A percentile compares a stretch with the other conserved stretches of the same genome.
Evolutionary conservation across 2,888 invertebrate species (phyloP).

Genomic region (Sinohyriopsis cumingii): DNA sequence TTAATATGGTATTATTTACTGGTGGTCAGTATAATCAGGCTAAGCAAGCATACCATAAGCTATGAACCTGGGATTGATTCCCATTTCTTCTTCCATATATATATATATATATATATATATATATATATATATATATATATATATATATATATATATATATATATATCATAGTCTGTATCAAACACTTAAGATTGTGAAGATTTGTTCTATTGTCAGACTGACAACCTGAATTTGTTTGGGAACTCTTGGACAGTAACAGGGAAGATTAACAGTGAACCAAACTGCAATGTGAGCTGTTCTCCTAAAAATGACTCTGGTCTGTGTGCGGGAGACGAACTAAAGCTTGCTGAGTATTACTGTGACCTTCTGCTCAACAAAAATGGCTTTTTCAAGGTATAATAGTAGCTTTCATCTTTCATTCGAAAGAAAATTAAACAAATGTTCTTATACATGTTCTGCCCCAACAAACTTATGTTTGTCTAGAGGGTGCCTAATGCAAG

Average conservation of each 20-base stretch:
- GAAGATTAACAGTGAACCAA: slow-evolving; percentile 18
- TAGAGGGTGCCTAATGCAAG: too few relatives aligned
- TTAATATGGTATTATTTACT: too few relatives aligned
- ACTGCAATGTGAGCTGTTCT: slow-evolving; percentile 51
- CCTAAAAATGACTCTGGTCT: slow-evolving; percentile 14
- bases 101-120: too few relatives aligned
- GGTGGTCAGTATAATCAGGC: too few relatives aligned
- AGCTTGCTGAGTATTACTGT: slow-evolving; percentile 37
- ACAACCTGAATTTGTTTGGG: slow-evolving; percentile 50
- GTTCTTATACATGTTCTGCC: too few relatives aligned
- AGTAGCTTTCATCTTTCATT: background rate
- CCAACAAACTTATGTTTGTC: too few relatives aligned
- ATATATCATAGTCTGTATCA: too few relatives aligned
- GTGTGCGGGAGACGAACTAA: slow-evolving; percentile 21
- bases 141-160: too few relatives aligned
- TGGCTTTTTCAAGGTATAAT: slow-evolving; percentile 41
- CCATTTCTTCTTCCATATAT: too few relatives aligned
- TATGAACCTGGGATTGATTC: too few relatives aligned
- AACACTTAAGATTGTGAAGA: background rate
- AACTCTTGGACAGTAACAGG: slow-evolving; percentile 51
- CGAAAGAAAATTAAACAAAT: background rate
- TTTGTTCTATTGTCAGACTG: slow-evolving; percentile 37
- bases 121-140: too few relatives aligned
- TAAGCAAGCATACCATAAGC: too few relatives aligned
- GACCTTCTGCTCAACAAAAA: slow-evolving; percentile 28